Evolutionary conservation across 2,113 vertebrate genomes (phyloP).

Genomic region (Erpornis zantholeuca): DNA sequence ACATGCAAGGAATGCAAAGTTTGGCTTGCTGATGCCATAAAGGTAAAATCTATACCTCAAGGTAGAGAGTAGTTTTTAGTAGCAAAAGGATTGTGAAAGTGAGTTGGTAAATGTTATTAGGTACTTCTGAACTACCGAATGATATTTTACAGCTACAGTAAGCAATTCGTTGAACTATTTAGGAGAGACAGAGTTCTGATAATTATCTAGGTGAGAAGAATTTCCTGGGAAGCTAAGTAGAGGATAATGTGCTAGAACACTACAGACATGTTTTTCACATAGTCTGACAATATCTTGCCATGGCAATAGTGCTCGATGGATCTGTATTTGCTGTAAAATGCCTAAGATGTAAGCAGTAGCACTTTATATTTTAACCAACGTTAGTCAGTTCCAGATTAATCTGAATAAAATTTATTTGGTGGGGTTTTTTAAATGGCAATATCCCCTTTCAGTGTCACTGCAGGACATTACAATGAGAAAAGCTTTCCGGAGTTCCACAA

Average conservation of each 20-base stretch:
- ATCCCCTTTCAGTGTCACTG: slow-evolving; percentile 84
- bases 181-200: not conserved
- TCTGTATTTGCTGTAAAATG: not conserved
- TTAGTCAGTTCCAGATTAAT: not conserved
- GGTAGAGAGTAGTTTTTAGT: not conserved
- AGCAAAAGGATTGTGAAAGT: not conserved
- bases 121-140: not conserved
- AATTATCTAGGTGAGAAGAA: not conserved
- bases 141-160: not conserved
- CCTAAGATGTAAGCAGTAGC: not conserved
- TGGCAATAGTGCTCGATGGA: not conserved
- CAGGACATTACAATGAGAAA: slow-evolving; percentile 99
- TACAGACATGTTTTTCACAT: not conserved
- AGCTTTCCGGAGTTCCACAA: slow-evolving; percentile 95
- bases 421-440: not conserved
- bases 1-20: not conserved
- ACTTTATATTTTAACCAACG: not conserved
- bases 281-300: not conserved
- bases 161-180: not conserved
- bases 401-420: not conserved
- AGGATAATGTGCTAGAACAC: not conserved
- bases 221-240: not conserved
- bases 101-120: not conserved
- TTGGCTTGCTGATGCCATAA: not conserved
- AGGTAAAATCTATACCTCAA: not conserved